These are phyloP conservation scores for Campylorhamphus procurvoides DNA, from an alignment of 2,113 vertebrate genomes.

Conservation along the genomic window DNA sequence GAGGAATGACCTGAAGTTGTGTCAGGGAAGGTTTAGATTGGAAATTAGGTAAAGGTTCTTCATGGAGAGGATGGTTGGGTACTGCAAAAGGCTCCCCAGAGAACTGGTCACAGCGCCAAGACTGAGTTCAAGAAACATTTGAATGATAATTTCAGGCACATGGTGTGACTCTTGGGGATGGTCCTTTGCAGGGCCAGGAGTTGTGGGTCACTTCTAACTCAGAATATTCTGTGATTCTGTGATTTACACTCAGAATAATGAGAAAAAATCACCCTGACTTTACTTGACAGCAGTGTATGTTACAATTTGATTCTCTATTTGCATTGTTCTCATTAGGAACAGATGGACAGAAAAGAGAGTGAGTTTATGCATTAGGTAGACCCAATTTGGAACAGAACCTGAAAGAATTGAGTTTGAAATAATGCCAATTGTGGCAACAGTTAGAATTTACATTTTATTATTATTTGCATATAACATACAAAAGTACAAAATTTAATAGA, in stretches of 20 bases:
- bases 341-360: neutral
- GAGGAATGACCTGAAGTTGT: neutral
- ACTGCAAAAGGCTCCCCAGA: neutral
- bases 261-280: rapidly evolving
- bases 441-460: neutral
- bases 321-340: neutral
- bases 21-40: neutral
- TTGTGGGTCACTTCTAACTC: neutral
- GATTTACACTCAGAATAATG: neutral
- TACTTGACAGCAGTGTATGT: rapidly evolving
- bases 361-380: neutral
- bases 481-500: neutral
- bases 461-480: neutral
- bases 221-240: neutral
- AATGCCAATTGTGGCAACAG: neutral
- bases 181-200: neutral
- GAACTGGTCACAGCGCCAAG: neutral
- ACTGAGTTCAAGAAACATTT: neutral
- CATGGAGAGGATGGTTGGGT: neutral
- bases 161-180: neutral
- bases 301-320: neutral
- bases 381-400: neutral
- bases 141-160: neutral
- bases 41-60: neutral
- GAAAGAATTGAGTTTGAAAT: neutral